Evolutionary conservation across 1,140 invertebrate genomes (phyloP), one percentile per base, ranked within the genome.

Genomic region (Philotrypesis tridentata): DNA sequence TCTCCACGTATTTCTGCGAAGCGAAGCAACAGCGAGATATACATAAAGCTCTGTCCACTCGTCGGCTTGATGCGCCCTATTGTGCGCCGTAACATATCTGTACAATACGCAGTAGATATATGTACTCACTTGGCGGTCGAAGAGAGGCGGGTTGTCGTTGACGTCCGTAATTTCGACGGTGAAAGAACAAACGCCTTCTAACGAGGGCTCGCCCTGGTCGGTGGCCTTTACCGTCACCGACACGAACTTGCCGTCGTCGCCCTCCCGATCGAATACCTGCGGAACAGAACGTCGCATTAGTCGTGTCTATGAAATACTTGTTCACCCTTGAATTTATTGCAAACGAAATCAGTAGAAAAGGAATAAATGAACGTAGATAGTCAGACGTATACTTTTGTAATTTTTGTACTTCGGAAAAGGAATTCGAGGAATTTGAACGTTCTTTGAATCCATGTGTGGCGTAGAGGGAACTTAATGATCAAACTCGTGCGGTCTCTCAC

Each of bases 161-260:
- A 98, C 96, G 90, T 98, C 97, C 0, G 97, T 97, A 43, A 99
- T 98, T 93, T 99, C 97, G 48, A 99, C 97, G 7, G 97, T 98
- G 88, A 99, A 98, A 0, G 97, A 98, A 88, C 97, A 98, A 81
- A 98, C 97, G 48, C 97, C 97, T 92, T 98, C 97, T 77, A 98
- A 89, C 6, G 96, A 97, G 14, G 97, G 97, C 90, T 97, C 97
- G n/a, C 98, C 98, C 89, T 98, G 96, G 94, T 99, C 98, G 0
- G 97, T 98, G 7, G 98, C 98, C 92, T 98, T 98, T 0, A 98
- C 96, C 0, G 97, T 98, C 0, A 98, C 97, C 0, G 97, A 98
- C 1, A 98, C 97, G 89, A 98, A 98, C 91, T 98, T 98, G 5
- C 97, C 97, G 90, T 98, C 97, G 86, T 98, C 97, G 0, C 97